phyloP scores from a whole-genome alignment of 2,888 invertebrate species.

The Cordylochernes scorpioides region DNA sequence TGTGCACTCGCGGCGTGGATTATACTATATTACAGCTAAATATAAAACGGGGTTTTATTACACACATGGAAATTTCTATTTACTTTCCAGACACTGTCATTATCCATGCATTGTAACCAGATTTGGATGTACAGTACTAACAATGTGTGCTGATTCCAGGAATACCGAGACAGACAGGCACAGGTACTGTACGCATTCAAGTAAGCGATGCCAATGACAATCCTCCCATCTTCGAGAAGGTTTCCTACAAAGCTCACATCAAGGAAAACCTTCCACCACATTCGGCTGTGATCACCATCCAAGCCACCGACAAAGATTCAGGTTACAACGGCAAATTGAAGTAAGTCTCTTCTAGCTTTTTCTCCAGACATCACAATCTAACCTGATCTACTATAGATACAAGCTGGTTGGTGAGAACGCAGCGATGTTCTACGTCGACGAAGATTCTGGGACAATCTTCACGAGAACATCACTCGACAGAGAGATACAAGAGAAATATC shows the following conservation, averaged over 20 bases:
- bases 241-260: slow-evolving; percentile 46
- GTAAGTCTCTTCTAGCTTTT: slow-evolving; percentile 21
- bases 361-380: neutral
- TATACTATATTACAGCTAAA: no score
- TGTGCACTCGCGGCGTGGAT: no score
- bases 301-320: slow-evolving; percentile 51
- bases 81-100: no score
- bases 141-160: no score
- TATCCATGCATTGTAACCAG: no score
- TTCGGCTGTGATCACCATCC: slow-evolving; percentile 44
- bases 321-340: slow-evolving; percentile 62
- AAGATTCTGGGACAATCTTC: slow-evolving; percentile 46
- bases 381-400: slow-evolving; percentile 28
- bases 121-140: no score
- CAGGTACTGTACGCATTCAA: slow-evolving; percentile 59
- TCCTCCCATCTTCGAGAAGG: slow-evolving; percentile 50
- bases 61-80: no score
- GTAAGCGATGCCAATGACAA: slow-evolving; percentile 88
- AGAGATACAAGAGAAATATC: slow-evolving; percentile 46
- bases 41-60: no score
- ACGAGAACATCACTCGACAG: slow-evolving; percentile 46
- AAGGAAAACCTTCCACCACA: slow-evolving; percentile 54
- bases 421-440: slow-evolving; percentile 48
- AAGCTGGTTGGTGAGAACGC: slow-evolving; percentile 39
- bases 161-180: slow-evolving; percentile 67